phyloP scores from a whole-genome alignment of 2,888 invertebrate genomes.

The Phytoseiulus persimilis region DNA sequence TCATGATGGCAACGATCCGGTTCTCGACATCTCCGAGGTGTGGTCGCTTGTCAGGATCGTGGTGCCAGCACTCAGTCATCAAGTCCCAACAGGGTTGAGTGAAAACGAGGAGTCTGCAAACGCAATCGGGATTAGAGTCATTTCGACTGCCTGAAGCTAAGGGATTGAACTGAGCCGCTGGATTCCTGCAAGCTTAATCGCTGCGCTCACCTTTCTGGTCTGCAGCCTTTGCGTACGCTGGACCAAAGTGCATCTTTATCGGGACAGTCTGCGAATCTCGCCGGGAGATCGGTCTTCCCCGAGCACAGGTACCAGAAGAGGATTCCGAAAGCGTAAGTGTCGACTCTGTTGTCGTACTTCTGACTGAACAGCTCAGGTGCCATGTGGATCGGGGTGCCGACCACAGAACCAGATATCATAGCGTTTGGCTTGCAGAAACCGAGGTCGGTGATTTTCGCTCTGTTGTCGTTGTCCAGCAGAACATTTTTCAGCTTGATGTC shows the following conservation, averaged over 20 bases:
- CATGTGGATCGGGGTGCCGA: conserved; percentile 83
- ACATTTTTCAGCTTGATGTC: conserved; percentile 86
- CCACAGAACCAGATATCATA: conserved; percentile 79
- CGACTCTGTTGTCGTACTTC: conserved; percentile 71
- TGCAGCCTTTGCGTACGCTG: conserved; percentile 60
- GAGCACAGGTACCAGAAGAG: conserved; percentile 83
- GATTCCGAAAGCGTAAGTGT: conserved; percentile 81
- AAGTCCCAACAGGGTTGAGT: conserved; percentile 70
- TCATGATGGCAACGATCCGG: conserved; percentile 57
- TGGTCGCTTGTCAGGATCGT: conserved; percentile 64
- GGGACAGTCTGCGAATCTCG: conserved; percentile 69
- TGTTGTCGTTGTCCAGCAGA: conserved; percentile 62
- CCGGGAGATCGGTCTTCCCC: conserved; percentile 67
- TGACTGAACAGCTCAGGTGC: conserved; percentile 76
- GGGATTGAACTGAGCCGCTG: too few species aligned
- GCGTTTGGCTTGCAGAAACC: conserved; percentile 83
- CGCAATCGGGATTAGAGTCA: background rate
- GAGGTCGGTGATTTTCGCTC: conserved; percentile 74
- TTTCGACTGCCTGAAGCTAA: too few species aligned
- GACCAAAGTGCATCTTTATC: conserved; percentile 79
- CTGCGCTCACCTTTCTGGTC: conserved; percentile 54
- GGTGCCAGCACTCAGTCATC: conserved; percentile 75
- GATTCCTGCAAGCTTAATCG: too few species aligned
- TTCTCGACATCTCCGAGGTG: conserved; percentile 69
- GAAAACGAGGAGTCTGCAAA: conserved; percentile 59